Evolutionary conservation across 2,888 invertebrate genomes (phyloP).

Genomic region (Pimpla rufipes): DNA sequence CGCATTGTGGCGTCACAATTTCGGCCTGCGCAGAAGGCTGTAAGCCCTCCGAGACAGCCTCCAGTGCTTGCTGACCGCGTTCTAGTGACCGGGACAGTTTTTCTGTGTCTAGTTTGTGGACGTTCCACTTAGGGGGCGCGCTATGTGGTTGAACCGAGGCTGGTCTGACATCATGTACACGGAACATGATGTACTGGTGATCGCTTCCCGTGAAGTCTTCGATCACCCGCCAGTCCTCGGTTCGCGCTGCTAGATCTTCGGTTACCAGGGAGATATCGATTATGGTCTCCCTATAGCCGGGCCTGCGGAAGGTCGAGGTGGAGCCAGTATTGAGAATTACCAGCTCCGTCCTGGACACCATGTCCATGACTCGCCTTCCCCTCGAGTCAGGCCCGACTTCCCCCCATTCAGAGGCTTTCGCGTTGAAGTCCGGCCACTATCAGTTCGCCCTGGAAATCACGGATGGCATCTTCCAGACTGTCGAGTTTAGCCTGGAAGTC

Average conservation of each 20-base stretch:
- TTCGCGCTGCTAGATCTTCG: no score
- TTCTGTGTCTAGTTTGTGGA: background rate
- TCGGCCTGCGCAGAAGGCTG: no score
- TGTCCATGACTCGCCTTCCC: no score
- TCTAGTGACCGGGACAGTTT: no score
- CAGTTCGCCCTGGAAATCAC: constrained; percentile 14
- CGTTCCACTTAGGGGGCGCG: constrained; percentile 19
- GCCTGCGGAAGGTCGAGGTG: constrained; percentile 50
- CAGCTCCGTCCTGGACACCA: no score
- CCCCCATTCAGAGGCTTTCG: no score
- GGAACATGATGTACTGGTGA: constrained; percentile 65
- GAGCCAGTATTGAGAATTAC: no score
- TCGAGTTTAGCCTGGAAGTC: no score
- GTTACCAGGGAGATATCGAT: constrained; percentile 52
- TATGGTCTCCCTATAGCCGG: constrained; percentile 36
- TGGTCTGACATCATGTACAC: background rate
- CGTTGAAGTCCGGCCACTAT: constrained; percentile 44
- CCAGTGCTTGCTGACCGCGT: no score
- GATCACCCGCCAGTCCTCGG: constrained; percentile 49
- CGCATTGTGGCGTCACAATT: no score
- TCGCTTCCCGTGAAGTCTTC: constrained; percentile 67
- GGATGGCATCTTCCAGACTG: constrained; percentile 52
- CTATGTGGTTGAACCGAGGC: background rate
- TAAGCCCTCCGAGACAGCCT: no score
- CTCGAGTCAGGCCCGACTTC: no score